A percentile compares a stretch with the other conserved stretches of the same genome.
phyloP scores from a whole-genome alignment of 2,797 vertebrate species.

The Enteromius argenteus region DNA sequence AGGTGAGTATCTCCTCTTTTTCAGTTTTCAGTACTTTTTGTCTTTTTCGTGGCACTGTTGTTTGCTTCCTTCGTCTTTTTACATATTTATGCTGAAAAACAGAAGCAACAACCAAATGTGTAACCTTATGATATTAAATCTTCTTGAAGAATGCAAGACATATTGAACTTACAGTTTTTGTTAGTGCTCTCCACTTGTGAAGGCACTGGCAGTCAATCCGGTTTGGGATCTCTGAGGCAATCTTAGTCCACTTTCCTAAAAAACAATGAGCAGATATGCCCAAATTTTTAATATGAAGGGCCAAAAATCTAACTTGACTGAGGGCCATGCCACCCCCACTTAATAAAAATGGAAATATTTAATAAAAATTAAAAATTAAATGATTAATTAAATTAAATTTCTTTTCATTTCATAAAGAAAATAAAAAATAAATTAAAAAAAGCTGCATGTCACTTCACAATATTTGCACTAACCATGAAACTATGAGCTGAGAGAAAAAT shows the following conservation, averaged over 20 bases:
- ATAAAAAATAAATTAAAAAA: not conserved
- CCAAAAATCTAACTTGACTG: not conserved
- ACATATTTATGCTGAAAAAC: not conserved
- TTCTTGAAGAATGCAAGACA: not conserved
- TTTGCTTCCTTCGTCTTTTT: not conserved
- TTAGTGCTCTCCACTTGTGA: conserved; percentile 83
- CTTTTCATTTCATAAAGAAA: not conserved
- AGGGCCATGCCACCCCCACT: not conserved
- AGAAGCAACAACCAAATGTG: not conserved
- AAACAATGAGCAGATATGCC: conserved; percentile 1
- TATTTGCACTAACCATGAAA: too few species aligned
- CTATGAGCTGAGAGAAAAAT: too few species aligned
- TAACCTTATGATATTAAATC: not conserved
- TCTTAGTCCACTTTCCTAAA: conserved; percentile 89
- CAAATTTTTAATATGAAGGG: not conserved
- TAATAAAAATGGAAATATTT: too few species aligned
- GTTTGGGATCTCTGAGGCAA: conserved; percentile 86
- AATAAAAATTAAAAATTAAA: too few species aligned
- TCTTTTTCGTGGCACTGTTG: not conserved
- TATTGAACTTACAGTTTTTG: conserved; percentile 30
- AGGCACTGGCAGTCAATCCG: conserved; percentile 85
- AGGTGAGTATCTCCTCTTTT: not conserved
- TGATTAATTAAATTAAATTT: too few species aligned
- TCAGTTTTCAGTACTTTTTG: not conserved
- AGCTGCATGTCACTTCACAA: too few species aligned